Evolutionary conservation across 2,113 vertebrate genomes (phyloP).

Genomic region (Amphilophus citrinellus): DNA sequence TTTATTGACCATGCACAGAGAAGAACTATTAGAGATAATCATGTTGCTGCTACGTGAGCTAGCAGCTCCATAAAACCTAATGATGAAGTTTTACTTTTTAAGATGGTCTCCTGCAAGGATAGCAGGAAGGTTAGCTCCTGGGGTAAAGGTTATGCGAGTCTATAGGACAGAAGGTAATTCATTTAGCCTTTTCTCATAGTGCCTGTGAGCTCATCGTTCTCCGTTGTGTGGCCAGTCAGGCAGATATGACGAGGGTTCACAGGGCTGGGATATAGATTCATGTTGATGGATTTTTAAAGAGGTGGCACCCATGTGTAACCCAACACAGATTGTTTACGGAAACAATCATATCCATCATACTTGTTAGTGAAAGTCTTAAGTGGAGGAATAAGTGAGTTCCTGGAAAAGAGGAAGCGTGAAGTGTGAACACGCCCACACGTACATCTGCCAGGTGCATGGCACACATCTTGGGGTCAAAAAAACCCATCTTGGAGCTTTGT

Average conservation of each 20-base stretch:
- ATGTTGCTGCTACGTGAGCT: conserved; percentile 12
- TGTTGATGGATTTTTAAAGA: conserved; percentile 72
- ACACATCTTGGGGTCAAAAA: neutral
- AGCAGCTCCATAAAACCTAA: conserved; percentile 51
- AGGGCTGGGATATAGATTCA: conserved; percentile 59
- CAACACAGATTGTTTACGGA: conserved; percentile 21
- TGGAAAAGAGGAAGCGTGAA: neutral
- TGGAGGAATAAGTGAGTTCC: neutral
- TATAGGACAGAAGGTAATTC: neutral
- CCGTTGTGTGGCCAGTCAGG: conserved; percentile 35
- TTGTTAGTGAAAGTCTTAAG: neutral
- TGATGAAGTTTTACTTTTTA: conserved; percentile 26
- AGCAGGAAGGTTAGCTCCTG: neutral
- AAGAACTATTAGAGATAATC: conserved; percentile 43
- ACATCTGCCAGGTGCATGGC: neutral
- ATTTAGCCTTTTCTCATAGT: conserved; percentile 23
- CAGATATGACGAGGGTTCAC: conserved; percentile 32
- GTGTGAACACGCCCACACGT: neutral
- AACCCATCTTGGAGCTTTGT: neutral
- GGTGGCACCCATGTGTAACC: conserved; percentile 58
- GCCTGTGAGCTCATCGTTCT: conserved; percentile 46
- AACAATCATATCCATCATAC: conserved; percentile 22
- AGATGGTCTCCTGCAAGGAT: neutral
- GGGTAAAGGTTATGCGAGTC: neutral
- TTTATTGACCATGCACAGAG: conserved; percentile 39